Conservation (phyloP, 2,888 invertebrate species). For the Adelphocoris suturalis region DNA sequence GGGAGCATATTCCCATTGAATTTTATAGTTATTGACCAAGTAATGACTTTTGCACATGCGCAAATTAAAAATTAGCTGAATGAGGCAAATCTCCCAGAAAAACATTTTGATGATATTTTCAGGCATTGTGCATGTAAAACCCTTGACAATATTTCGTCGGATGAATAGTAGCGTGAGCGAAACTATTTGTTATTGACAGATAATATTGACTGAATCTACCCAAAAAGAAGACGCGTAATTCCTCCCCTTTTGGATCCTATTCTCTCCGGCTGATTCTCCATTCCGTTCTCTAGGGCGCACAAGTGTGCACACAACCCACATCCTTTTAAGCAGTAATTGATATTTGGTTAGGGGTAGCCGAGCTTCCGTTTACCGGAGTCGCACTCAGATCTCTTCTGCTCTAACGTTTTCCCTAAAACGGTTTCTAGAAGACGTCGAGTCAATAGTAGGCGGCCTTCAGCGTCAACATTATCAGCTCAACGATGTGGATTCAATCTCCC, state of each 20-base stretch:
- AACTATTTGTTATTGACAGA: too few species aligned
- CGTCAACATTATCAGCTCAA: slow-evolving; percentile 62
- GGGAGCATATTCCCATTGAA: too few species aligned
- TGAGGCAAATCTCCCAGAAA: too few species aligned
- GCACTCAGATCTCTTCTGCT: not conserved
- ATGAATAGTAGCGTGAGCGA: too few species aligned
- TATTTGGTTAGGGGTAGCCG: slow-evolving; percentile 55
- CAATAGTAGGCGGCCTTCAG: slow-evolving; percentile 40
- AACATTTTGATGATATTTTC: too few species aligned
- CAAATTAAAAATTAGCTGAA: too few species aligned
- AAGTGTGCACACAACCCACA: slow-evolving; percentile 35
- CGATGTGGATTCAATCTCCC: slow-evolving; percentile 52
- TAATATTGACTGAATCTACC: not conserved
- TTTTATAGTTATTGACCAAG: too few species aligned
- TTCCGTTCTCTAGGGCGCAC: not conserved
- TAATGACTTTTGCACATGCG: too few species aligned
- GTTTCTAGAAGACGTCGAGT: slow-evolving; percentile 43
- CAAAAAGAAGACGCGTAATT: not conserved
- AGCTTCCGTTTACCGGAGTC: slow-evolving; percentile 1
- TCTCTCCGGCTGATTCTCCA: not conserved
- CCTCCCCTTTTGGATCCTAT: not conserved
- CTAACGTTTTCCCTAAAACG: slow-evolving; percentile 37
- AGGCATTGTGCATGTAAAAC: too few species aligned
- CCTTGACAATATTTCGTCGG: too few species aligned
- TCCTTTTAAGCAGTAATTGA: slow-evolving; percentile 57